phyloP scores from a whole-genome alignment of 2,888 invertebrate genomes.

The Schizotus pectinicornis region DNA sequence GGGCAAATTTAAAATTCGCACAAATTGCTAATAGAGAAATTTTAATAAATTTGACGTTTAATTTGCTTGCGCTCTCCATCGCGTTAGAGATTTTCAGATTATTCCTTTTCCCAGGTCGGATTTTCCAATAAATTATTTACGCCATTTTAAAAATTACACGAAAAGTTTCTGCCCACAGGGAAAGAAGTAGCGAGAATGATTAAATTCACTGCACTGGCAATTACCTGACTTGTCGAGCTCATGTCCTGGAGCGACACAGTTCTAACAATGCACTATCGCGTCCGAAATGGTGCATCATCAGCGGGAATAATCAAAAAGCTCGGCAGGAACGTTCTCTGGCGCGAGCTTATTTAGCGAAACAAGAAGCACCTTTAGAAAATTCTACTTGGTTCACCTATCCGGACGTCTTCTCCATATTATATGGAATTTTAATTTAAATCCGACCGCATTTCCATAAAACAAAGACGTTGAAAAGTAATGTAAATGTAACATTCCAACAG shows the following conservation, averaged over 20 bases:
- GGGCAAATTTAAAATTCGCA: no score
- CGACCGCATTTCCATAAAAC: slow-evolving; percentile 17
- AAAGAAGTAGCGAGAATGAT: slow-evolving; percentile 11
- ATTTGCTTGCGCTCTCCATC: no score
- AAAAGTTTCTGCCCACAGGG: no score
- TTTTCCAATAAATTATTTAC: no score
- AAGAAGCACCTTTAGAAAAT: slow-evolving; percentile 11
- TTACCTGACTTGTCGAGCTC: slow-evolving; percentile 21
- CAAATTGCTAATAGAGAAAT: no score
- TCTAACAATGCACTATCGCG: slow-evolving; percentile 25
- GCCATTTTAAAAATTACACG: no score
- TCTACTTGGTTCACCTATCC: neutral
- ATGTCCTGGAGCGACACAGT: slow-evolving; percentile 21
- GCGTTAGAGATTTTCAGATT: no score
- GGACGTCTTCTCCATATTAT: slow-evolving; percentile 5
- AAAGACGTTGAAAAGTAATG: slow-evolving; percentile 34
- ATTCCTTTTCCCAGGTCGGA: no score
- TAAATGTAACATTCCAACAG: slow-evolving; percentile 37
- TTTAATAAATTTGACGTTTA: no score
- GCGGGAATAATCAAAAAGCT: no score
- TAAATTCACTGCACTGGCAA: slow-evolving; percentile 24
- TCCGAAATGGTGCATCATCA: slow-evolving; percentile 18
- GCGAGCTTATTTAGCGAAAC: slow-evolving; percentile 6
- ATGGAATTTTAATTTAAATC: slow-evolving; percentile 24
- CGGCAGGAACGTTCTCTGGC: neutral